Conservation (phyloP, 1,140 invertebrate genomes). For the Archivesica marissinica region DNA sequence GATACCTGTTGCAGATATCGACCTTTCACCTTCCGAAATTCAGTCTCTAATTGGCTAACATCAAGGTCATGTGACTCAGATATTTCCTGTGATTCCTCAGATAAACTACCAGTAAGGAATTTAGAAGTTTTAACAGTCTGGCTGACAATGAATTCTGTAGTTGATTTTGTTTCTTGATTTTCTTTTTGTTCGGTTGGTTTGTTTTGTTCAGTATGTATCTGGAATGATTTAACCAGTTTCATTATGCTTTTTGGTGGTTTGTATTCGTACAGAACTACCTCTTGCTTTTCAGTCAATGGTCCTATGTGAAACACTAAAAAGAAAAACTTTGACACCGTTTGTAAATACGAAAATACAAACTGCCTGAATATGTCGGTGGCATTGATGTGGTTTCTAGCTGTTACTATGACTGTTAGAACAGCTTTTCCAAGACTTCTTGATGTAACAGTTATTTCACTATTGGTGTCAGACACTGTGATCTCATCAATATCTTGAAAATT, state of each 20-base stretch:
- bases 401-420: constrained; percentile 34
- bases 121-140: constrained; percentile 38
- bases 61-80: constrained; percentile 1
- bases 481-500: background rate
- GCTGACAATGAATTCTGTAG: constrained; percentile 20
- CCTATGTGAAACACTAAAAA: constrained; percentile 65
- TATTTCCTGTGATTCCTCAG: background rate
- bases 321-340: constrained; percentile 36
- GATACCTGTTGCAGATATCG: constrained; percentile 18
- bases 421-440: constrained; percentile 13
- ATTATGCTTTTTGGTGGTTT: constrained; percentile 6
- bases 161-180: background rate
- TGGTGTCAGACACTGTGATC: background rate
- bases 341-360: constrained; percentile 40
- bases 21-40: constrained; percentile 42
- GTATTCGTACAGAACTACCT: constrained; percentile 66
- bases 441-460: background rate
- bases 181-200: background rate
- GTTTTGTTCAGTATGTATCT: background rate
- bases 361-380: constrained; percentile 51
- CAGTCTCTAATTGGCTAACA: constrained; percentile 15
- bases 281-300: constrained; percentile 65
- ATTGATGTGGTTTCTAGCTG: constrained; percentile 24
- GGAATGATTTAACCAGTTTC: background rate
- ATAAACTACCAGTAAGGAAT: background rate